Conservation (phyloP, 2,888 invertebrate species). For the Biston betularia region DNA sequence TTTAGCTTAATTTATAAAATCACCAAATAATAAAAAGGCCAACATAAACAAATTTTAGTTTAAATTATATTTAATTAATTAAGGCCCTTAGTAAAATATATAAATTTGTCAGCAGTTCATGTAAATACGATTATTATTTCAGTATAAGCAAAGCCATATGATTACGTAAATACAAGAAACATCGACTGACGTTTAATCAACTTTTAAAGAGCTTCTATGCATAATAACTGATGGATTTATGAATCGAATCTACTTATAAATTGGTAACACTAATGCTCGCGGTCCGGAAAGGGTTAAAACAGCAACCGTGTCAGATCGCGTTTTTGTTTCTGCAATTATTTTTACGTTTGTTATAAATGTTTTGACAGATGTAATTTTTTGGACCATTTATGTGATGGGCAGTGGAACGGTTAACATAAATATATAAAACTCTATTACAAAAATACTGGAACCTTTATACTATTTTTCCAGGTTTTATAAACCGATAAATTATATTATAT, state of each 20-base stretch:
- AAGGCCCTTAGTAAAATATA: too few species aligned
- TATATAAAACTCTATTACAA: not conserved
- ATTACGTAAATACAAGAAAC: too few species aligned
- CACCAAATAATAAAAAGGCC: too few species aligned
- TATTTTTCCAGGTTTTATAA: not conserved
- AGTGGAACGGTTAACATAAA: conserved; percentile 33
- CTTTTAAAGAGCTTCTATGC: too few species aligned
- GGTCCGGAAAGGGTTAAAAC: conserved; percentile 56
- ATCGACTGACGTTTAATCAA: too few species aligned
- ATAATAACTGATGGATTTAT: not conserved
- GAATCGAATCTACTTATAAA: not conserved
- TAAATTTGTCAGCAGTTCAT: too few species aligned
- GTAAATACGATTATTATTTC: too few species aligned
- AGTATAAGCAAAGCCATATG: too few species aligned
- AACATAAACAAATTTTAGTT: too few species aligned
- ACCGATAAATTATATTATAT: not conserved
- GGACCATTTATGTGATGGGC: conserved; percentile 26
- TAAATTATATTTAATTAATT: too few species aligned
- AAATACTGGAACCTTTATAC: not conserved
- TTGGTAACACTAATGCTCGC: conserved; percentile 36
- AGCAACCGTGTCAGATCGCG: conserved; percentile 53
- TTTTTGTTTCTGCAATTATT: conserved; percentile 52
- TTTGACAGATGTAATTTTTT: conserved; percentile 42
- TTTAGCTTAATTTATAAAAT: too few species aligned
- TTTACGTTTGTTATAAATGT: conserved; percentile 46